These are phyloP conservation scores for Cichladusa arquata DNA, from an alignment of 2,113 vertebrate genomes.

Conservation along the genomic window DNA sequence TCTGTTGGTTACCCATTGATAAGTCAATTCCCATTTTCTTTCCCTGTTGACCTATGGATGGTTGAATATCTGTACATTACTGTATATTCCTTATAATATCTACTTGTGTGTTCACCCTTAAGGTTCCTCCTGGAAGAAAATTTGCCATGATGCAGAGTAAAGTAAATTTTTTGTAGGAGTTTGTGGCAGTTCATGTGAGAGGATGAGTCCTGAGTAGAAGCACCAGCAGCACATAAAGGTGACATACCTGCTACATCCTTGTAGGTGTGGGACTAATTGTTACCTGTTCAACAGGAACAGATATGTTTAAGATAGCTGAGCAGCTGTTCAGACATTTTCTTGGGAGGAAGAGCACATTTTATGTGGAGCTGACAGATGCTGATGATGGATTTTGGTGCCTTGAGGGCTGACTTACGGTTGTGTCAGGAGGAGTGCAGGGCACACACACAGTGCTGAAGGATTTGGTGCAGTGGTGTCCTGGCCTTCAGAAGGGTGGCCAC, in stretches of 20 bases:
- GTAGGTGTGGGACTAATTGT: neutral
- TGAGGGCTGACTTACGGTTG: neutral
- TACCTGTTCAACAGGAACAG: neutral
- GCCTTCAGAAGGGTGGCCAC: neutral
- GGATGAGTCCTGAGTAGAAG: neutral
- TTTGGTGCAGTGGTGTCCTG: neutral
- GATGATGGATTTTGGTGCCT: fast-evolving
- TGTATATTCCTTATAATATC: neutral
- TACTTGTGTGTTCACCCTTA: neutral
- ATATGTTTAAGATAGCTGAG: neutral
- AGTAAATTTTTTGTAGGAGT: neutral
- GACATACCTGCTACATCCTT: neutral
- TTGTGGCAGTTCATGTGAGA: neutral
- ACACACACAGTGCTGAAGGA: fast-evolving
- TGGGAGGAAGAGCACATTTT: neutral
- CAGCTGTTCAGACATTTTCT: neutral
- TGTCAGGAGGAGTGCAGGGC: neutral
- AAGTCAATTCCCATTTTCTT: neutral
- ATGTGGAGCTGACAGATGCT: neutral
- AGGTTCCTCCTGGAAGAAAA: neutral
- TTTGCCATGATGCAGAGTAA: neutral
- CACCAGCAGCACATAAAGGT: neutral
- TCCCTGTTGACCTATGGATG: neutral
- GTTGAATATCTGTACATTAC: neutral
- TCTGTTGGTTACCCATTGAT: neutral